Evolutionary conservation across 2,888 invertebrate genomes (phyloP).

Genomic region (Portevinia maculata): DNA sequence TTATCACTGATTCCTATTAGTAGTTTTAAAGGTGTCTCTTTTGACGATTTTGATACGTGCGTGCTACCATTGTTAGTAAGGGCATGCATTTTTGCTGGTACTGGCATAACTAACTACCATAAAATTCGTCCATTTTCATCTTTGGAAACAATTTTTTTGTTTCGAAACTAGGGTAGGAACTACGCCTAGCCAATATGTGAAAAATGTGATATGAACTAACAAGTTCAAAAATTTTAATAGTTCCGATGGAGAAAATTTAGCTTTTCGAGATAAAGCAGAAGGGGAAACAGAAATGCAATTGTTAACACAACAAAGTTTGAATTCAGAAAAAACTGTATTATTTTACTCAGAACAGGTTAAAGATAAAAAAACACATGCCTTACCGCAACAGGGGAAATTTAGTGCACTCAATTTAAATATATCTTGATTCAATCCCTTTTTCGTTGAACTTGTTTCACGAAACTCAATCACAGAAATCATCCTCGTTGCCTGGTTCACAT

Average conservation of each 20-base stretch:
- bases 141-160: no score
- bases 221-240: no score
- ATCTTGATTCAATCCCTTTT: slow-evolving; percentile 25
- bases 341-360: slow-evolving; percentile 11
- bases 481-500: slow-evolving; percentile 34
- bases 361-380: slow-evolving; percentile 3
- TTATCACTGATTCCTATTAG: no score
- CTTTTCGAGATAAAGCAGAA: neutral
- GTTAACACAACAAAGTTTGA: neutral
- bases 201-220: no score
- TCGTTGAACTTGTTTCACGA: slow-evolving; percentile 31
- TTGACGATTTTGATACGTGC: no score
- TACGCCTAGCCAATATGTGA: no score
- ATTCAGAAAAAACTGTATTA: neutral
- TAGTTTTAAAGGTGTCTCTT: no score
- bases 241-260: neutral
- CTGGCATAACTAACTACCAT: no score
- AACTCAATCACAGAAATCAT: slow-evolving; percentile 34
- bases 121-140: no score
- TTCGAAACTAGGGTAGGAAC: no score
- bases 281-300: neutral
- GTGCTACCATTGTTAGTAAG: no score
- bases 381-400: neutral
- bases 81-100: no score
- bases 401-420: slow-evolving; percentile 25